Percentiles rank a stretch among this genome's conserved stretches.
Conservation (phyloP, 2,113 vertebrate species). For the Bucco capensis region DNA sequence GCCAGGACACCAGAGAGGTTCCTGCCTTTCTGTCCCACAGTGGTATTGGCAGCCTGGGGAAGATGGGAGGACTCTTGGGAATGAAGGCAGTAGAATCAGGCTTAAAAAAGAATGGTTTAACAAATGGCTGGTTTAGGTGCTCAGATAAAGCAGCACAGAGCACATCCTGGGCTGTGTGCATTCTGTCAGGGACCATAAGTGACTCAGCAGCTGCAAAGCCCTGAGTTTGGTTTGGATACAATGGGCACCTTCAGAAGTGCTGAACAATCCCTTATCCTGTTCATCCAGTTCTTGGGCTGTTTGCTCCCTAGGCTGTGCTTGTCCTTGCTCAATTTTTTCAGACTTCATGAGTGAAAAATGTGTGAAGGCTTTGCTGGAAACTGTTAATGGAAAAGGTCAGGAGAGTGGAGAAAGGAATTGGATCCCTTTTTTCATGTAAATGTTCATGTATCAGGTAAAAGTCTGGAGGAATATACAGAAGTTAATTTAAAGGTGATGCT, state of each 20-base stretch:
- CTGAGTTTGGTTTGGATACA: neutral
- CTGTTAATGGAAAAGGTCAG: neutral
- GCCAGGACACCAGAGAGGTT: neutral
- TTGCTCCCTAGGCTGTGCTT: neutral
- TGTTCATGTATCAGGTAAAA: neutral
- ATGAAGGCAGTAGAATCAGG: neutral
- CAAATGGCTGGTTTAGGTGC: neutral
- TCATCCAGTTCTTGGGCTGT: neutral
- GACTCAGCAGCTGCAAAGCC: rapidly evolving
- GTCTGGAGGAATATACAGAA: neutral
- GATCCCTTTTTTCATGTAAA: neutral
- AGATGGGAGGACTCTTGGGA: rapidly evolving
- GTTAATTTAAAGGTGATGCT: neutral
- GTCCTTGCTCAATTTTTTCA: neutral
- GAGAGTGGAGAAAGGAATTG: neutral
- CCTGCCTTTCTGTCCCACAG: rapidly evolving
- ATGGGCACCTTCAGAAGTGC: neutral
- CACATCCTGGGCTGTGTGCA: rapidly evolving
- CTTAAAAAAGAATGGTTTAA: too few relatives aligned
- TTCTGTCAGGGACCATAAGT: neutral
- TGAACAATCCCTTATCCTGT: neutral
- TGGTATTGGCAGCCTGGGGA: neutral
- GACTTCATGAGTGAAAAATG: neutral
- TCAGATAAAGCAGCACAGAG: neutral
- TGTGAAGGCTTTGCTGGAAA: neutral